Evolutionary conservation across 35 echinoderm and acorn worm genomes (phyloP).

Genomic region (Heliocidaris erythrogramma): DNA sequence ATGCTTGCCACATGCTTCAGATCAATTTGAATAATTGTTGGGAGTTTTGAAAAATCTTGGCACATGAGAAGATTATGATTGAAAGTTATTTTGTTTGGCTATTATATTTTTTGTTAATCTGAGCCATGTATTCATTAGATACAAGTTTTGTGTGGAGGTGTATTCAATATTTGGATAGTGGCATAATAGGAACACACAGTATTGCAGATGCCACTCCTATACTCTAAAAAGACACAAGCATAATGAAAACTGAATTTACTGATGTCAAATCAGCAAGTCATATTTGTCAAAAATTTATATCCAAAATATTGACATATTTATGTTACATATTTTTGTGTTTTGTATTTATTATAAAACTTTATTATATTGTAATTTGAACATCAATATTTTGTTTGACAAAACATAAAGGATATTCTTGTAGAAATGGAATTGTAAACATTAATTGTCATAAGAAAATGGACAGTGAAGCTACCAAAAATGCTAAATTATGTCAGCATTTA

Average conservation of each 20-base stretch:
- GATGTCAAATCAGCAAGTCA: neutral
- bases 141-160: neutral
- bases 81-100: neutral
- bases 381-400: too few species aligned
- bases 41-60: neutral
- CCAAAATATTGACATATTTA: too few species aligned
- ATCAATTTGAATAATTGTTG: neutral
- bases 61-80: neutral
- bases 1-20: slow-evolving; percentile 5
- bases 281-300: neutral
- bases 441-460: neutral
- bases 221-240: too few species aligned
- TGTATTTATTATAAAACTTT: too few species aligned
- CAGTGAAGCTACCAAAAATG: neutral
- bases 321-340: too few species aligned
- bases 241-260: neutral
- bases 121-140: neutral
- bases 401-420: neutral
- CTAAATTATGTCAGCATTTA: neutral
- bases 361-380: too few species aligned
- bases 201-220: too few species aligned
- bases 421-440: neutral
- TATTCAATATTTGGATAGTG: neutral
- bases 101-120: neutral
- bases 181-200: too few species aligned